Percentiles rank a stretch among this genome's conserved stretches.
Conservation (phyloP, 1,140 invertebrate species). For the Halesus radiatus region DNA sequence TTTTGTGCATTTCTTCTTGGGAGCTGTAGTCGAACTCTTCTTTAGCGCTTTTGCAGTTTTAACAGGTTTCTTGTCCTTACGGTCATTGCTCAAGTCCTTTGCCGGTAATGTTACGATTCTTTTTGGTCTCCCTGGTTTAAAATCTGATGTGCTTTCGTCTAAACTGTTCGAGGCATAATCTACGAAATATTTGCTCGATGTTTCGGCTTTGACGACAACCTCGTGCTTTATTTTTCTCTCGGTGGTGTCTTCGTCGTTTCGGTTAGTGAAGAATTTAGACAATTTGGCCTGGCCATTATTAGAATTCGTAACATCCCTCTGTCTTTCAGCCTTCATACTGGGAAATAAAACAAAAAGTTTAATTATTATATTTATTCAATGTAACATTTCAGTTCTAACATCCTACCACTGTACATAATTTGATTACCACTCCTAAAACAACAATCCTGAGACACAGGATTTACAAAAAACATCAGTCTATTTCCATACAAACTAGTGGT, state of each 20-base stretch:
- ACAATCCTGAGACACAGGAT: not conserved
- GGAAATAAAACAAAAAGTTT: constrained; percentile 37
- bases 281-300: constrained; percentile 1
- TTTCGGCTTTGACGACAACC: not conserved
- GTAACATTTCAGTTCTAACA: constrained; percentile 4
- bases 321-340: constrained; percentile 32
- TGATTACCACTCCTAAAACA: not conserved
- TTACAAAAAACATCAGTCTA: not conserved
- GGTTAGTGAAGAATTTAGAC: constrained; percentile 11
- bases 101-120: constrained; percentile 7
- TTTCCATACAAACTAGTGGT: not conserved
- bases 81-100: constrained; percentile 6
- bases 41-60: constrained; percentile 6
- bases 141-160: constrained; percentile 37
- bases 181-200: constrained; percentile 15
- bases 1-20: constrained; percentile 51
- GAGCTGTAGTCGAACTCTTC: not conserved
- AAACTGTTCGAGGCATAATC: not conserved
- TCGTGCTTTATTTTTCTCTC: not conserved
- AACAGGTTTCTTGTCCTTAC: constrained; percentile 24
- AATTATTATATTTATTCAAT: constrained; percentile 8
- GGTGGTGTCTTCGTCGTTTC: not conserved
- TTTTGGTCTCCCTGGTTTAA: constrained; percentile 31
- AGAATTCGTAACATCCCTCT: constrained; percentile 4
- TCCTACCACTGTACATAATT: not conserved